These are phyloP conservation scores for Turdus rufiventris DNA, from an alignment of 2,113 vertebrate species.

Conservation along the genomic window DNA sequence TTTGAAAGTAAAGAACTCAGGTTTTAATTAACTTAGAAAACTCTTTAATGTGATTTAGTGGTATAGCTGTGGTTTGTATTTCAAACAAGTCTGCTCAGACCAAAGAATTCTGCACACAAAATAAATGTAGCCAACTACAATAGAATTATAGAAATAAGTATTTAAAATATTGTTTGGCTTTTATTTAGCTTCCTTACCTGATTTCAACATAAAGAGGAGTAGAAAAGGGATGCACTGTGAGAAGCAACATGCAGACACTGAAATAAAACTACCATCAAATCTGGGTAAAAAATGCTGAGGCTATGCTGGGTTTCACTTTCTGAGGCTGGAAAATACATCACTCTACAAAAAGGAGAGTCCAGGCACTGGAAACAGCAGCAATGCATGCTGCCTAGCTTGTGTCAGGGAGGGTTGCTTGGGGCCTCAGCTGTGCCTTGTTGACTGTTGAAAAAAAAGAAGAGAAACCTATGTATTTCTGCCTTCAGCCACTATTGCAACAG, in stretches of 20 bases:
- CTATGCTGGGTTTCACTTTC: neutral
- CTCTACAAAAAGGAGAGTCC: neutral
- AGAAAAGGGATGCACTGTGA: neutral
- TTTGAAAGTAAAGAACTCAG: neutral
- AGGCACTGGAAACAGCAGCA: neutral
- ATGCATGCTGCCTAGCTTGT: neutral
- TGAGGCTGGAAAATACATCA: neutral
- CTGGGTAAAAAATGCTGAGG: neutral
- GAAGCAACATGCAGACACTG: neutral
- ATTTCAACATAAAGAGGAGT: neutral
- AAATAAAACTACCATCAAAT: neutral
- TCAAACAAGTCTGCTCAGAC: neutral
- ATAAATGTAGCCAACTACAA: neutral
- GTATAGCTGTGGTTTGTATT: neutral
- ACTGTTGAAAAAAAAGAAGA: neutral
- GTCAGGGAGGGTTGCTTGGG: neutral
- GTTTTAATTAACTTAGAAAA: neutral
- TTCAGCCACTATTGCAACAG: neutral
- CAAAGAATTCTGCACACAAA: neutral
- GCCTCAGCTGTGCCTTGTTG: neutral
- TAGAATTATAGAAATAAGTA: neutral
- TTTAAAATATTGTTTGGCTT: neutral
- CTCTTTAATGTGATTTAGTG: neutral
- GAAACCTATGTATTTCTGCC: neutral
- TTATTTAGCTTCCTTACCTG: neutral